Evolutionary conservation across 2,888 invertebrate species (phyloP).

Genomic region (Ichneumon xanthorius): DNA sequence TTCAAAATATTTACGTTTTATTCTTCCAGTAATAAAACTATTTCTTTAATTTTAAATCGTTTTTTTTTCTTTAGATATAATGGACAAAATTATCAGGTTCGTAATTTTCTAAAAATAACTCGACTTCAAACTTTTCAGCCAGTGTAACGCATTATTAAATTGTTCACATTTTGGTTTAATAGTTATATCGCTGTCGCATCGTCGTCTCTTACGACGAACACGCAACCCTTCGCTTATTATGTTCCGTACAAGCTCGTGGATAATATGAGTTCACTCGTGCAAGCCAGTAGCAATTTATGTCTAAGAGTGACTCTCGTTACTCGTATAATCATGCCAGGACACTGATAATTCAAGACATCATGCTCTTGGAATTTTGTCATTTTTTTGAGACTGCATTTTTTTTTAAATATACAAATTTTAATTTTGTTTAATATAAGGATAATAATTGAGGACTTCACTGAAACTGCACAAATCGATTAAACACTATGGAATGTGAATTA

Average conservation of each 20-base stretch:
- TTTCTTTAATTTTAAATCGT: neutral
- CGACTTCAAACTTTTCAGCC: neutral
- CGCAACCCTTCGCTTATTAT: slow-evolving; percentile 14
- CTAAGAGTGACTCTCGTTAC: neutral
- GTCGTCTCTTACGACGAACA: slow-evolving; percentile 24
- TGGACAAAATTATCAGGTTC: neutral
- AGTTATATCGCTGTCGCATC: slow-evolving; percentile 49
- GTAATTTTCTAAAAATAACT: neutral
- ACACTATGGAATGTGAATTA: slow-evolving; percentile 5
- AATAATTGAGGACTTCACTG: neutral
- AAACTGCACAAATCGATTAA: slow-evolving; percentile 27
- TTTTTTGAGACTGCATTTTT: neutral
- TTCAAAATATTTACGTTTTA: slow-evolving; percentile 2
- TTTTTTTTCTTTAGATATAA: neutral
- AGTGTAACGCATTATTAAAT: slow-evolving; percentile 5
- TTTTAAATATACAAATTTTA: neutral
- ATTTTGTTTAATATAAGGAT: neutral
- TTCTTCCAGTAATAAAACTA: neutral
- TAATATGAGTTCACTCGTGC: slow-evolving; percentile 22
- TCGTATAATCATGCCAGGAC: neutral
- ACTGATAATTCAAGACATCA: neutral
- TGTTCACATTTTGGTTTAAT: slow-evolving; percentile 40
- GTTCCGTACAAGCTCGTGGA: neutral
- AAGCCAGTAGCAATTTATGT: neutral
- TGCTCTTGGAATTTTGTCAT: neutral